Evolutionary conservation across 2,888 invertebrate species (phyloP).

Genomic region (Drosophila anomelani): DNA sequence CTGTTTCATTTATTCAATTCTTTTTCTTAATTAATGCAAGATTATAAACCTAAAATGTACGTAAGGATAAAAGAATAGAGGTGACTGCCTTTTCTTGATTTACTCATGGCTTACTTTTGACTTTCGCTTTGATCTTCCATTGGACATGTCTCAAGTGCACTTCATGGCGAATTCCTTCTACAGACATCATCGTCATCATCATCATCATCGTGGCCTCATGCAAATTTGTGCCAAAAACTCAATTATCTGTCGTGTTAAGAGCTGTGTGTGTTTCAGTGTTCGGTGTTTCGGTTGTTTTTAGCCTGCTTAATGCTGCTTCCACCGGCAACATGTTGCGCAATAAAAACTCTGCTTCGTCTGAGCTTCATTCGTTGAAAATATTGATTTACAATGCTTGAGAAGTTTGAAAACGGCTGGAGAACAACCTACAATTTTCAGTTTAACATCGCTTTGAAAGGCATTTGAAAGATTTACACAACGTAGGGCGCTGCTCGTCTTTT

Average conservation of each 20-base stretch:
- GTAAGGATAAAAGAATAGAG: neutral
- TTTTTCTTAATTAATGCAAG: neutral
- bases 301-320: conserved; percentile 27
- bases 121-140: conserved; percentile 50
- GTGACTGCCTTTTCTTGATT: conserved; percentile 5
- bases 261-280: conserved; percentile 34
- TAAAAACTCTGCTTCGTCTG: conserved; percentile 23
- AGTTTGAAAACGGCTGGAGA: conserved; percentile 18
- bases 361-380: conserved; percentile 26
- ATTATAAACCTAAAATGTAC: neutral
- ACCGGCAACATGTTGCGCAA: conserved; percentile 41
- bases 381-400: conserved; percentile 45
- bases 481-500: conserved; percentile 26
- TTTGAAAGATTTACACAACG: conserved; percentile 28
- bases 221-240: conserved; percentile 52
- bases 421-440: conserved; percentile 24
- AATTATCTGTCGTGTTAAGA: conserved; percentile 52
- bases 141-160: conserved; percentile 41
- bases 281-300: conserved; percentile 22
- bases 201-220: conserved; percentile 35
- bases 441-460: conserved; percentile 38
- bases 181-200: conserved; percentile 39
- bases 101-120: conserved; percentile 40
- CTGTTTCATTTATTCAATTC: neutral
- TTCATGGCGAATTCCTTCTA: conserved; percentile 43